Evolutionary conservation across 2,797 vertebrate species (phyloP), one percentile per base, ranked within the genome.

Genomic region (Protosalanx chinensis): DNA sequence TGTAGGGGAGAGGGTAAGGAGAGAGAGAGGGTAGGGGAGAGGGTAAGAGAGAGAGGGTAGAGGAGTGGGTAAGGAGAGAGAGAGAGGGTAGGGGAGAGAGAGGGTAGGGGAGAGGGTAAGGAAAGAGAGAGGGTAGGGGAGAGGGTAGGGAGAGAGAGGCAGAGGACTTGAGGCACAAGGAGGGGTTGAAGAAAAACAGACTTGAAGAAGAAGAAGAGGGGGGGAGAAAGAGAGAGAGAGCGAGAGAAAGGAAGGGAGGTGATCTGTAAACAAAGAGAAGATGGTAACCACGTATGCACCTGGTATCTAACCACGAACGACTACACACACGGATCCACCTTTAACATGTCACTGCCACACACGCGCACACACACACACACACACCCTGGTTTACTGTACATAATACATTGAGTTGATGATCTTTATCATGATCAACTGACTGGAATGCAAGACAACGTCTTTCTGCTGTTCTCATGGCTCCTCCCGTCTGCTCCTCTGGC

Each of bases 221-320:
- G 72, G 63, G 58, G n/a, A 49, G 46, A 64, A 7, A 8, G 64
- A 76, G 64, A 67, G 65, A 71, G 75, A 72, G 27, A 57, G 65
- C 72, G 49, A 41, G 60, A 62, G 84, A 88, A 89, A 90, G 87
- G 90, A 91, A 91, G 87, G 90, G 91, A 94, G 93, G 0, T 88
- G 78, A 88, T 91, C 92, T 91, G 93, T 93, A 93, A 94, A 94
- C 93, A 93, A 88, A 91, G 89, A 90, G 89, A 78, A 90, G 87
- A 73, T 29, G 61, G 86, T 92, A 95, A 94, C 94, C 91, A 82
- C 93, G 92, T 64, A 85, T 88, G 91, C 95, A 95, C 95, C 93
- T 95, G 94, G 92, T 88, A 79, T 83, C 87, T 91, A 88, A 87
- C 88, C 84, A 85, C 86, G 83, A 87, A 82, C 84, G 81, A 77